Conservation (phyloP, 2,797 vertebrate genomes). For the Mallotus villosus region DNA sequence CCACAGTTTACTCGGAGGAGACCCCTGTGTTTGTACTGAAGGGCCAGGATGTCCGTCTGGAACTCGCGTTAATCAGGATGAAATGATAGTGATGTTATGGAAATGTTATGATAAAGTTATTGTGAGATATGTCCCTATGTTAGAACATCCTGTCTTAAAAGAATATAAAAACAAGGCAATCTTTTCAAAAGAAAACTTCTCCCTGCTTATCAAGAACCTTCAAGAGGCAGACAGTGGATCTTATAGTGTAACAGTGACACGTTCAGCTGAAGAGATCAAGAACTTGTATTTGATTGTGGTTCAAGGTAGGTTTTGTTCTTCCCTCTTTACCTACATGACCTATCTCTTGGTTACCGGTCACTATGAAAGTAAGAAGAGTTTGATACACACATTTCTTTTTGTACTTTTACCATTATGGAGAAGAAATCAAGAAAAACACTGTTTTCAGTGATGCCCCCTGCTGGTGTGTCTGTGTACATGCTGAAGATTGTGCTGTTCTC, state of each 20-base stretch:
- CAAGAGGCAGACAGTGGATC: slow-evolving; percentile 19
- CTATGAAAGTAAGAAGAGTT: not conserved
- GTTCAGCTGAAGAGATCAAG: accelerated
- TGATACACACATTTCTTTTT: too few species aligned
- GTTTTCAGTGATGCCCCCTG: slow-evolving; percentile 5
- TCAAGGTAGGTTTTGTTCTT: slow-evolving; percentile 37
- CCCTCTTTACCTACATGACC: too few species aligned
- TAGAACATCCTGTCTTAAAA: accelerated
- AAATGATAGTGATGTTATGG: not conserved
- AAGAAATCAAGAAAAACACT: too few species aligned
- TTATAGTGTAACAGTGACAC: not conserved
- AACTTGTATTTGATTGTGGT: slow-evolving; percentile 26
- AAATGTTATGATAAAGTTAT: accelerated
- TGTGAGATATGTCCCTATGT: not conserved
- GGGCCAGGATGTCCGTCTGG: slow-evolving; percentile 29
- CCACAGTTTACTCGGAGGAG: slow-evolving; percentile 16
- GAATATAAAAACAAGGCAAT: not conserved
- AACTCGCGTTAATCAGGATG: not conserved
- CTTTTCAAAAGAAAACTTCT: not conserved
- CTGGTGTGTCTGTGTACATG: slow-evolving; percentile 10
- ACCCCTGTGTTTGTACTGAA: slow-evolving; percentile 15
- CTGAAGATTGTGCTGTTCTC: slow-evolving; percentile 13
- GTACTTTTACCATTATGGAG: too few species aligned
- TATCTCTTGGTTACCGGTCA: not conserved
- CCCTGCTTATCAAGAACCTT: slow-evolving; percentile 43